Evolutionary conservation across 2,113 vertebrate species (phyloP).

Genomic region (Shinisaurus crocodilurus): DNA sequence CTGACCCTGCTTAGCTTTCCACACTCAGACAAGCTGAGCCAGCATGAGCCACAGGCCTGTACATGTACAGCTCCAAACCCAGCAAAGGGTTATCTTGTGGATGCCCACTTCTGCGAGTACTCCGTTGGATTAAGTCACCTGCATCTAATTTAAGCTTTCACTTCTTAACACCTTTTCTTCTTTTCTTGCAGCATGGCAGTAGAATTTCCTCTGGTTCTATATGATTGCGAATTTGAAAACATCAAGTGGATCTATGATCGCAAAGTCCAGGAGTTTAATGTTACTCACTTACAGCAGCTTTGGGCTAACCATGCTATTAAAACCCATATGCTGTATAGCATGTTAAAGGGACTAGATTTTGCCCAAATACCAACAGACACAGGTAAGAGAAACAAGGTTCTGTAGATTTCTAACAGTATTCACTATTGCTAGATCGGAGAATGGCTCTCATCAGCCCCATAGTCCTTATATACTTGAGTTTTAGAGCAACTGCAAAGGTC

Average conservation of each 20-base stretch:
- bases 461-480: background rate
- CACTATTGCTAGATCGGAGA: background rate
- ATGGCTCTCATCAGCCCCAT: background rate
- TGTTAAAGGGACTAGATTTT: slow-evolving; percentile 84
- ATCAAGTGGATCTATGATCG: slow-evolving; percentile 83
- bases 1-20: no score
- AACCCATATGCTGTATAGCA: slow-evolving; percentile 83
- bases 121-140: background rate
- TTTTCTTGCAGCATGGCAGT: slow-evolving; percentile 88
- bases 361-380: slow-evolving; percentile 40
- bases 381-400: slow-evolving; percentile 50
- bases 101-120: background rate
- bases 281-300: slow-evolving; percentile 86
- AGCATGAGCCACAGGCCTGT: no score
- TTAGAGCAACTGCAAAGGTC: background rate
- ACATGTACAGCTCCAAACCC: background rate
- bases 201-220: slow-evolving; percentile 91
- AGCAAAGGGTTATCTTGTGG: background rate
- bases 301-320: slow-evolving; percentile 89
- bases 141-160: background rate
- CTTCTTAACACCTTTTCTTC: fast-evolving
- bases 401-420: fast-evolving
- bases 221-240: slow-evolving; percentile 88
- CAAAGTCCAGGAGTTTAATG: slow-evolving; percentile 80
- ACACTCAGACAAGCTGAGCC: no score